Conservation (phyloP, 2,113 vertebrate species). For the Casuarius casuarius region DNA sequence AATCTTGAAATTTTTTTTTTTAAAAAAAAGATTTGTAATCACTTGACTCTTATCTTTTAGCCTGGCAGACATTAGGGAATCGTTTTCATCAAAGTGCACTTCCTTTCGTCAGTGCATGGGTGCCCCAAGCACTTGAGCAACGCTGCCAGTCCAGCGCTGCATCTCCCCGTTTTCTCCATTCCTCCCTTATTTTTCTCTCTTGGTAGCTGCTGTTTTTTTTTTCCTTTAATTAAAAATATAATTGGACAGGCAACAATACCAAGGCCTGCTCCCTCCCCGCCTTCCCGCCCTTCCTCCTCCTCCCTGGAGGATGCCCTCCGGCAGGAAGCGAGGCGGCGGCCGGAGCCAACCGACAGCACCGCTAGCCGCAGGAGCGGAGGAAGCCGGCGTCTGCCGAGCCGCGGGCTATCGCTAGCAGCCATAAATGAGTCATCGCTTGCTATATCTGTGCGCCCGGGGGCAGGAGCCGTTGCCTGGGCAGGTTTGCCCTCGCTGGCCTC, state of each 20-base stretch:
- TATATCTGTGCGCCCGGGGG: fast-evolving
- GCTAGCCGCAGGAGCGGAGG: neutral
- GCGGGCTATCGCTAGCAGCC: neutral
- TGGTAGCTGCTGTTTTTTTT: neutral
- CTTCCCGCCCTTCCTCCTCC: fast-evolving
- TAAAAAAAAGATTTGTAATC: neutral
- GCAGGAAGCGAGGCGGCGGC: fast-evolving
- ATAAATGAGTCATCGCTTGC: fast-evolving
- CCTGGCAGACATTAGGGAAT: neutral
- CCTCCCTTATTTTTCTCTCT: neutral
- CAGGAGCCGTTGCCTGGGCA: fast-evolving
- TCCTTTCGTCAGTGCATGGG: neutral
- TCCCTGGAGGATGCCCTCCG: too few relatives aligned
- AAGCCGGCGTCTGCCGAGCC: fast-evolving
- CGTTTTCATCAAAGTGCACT: neutral
- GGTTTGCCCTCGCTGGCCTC: neutral
- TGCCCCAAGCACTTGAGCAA: neutral
- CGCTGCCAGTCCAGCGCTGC: neutral
- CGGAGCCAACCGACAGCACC: fast-evolving
- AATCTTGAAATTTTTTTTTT: too few relatives aligned
- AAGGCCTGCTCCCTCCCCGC: fast-evolving
- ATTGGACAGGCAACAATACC: too few relatives aligned
- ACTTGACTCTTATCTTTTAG: neutral
- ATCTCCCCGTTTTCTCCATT: neutral
- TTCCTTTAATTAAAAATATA: neutral